These are phyloP conservation scores for Benthochromis sp. DNA, from an alignment of 2,113 vertebrate genomes.

Conservation along the genomic window DNA sequence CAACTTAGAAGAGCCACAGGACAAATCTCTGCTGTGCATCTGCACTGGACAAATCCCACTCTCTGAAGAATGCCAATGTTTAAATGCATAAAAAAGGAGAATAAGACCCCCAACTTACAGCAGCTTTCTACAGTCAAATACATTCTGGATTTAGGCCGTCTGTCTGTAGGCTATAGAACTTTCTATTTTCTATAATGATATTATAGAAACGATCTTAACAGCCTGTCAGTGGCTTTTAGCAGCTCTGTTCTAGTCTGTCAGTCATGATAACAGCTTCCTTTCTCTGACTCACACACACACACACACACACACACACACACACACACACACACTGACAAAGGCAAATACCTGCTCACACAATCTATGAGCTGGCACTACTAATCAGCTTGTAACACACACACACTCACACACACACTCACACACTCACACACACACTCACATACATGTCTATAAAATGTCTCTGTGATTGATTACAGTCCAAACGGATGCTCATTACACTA, in stretches of 20 bases:
- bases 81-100: not conserved
- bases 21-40: not conserved
- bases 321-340: not conserved
- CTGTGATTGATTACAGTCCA: constrained; percentile 29
- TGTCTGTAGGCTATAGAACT: not conserved
- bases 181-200: not conserved
- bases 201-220: not conserved
- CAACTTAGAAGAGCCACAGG: not conserved
- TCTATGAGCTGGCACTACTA: no score
- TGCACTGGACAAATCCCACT: not conserved
- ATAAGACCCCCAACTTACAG: not conserved
- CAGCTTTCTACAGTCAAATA: not conserved
- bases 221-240: not conserved
- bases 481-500: constrained; percentile 10
- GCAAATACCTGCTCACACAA: no score
- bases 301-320: not conserved
- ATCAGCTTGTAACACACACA: no score
- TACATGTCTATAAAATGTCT: constrained; percentile 15
- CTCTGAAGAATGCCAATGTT: not conserved
- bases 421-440: not conserved
- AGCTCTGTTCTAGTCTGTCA: not conserved
- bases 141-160: not conserved
- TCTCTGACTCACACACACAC: not conserved
- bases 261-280: constrained; percentile 42
- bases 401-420: not conserved